A percentile compares a stretch with the other conserved stretches of the same genome.
Evolutionary conservation across 2,797 vertebrate species (phyloP).

Genomic region (Sphenodon punctatus): DNA sequence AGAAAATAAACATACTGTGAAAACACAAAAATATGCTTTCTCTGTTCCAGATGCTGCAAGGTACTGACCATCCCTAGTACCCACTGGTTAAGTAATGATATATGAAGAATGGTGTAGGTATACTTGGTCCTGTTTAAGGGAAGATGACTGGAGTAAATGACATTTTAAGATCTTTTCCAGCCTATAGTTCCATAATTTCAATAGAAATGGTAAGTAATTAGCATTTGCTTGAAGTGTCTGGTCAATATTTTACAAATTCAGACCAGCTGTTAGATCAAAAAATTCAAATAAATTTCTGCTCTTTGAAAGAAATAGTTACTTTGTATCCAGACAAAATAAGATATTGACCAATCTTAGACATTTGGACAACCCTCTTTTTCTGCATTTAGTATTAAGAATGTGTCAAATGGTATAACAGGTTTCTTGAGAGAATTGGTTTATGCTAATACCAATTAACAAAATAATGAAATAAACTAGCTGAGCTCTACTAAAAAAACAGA

Average conservation of each 20-base stretch:
- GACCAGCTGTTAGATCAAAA: too few species aligned
- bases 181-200: too few species aligned
- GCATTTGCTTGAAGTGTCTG: too few species aligned
- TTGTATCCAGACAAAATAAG: slow-evolving; percentile 14
- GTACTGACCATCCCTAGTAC: neutral
- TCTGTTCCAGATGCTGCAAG: neutral
- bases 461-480: slow-evolving; percentile 25
- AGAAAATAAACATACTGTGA: slow-evolving; percentile 21
- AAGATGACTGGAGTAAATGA: too few species aligned
- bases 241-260: too few species aligned
- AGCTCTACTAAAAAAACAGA: slow-evolving; percentile 28
- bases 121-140: too few species aligned
- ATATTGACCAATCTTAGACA: slow-evolving; percentile 13
- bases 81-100: accelerated
- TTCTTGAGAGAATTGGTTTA: slow-evolving; percentile 43
- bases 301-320: slow-evolving; percentile 21
- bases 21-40: slow-evolving; percentile 19
- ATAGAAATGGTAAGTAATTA: neutral
- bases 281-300: neutral
- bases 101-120: accelerated
- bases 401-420: slow-evolving; percentile 22
- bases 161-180: too few species aligned
- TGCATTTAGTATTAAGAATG: slow-evolving; percentile 35
- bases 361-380: slow-evolving; percentile 46
- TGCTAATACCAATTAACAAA: slow-evolving; percentile 36